These are phyloP conservation scores for Drosophila mayaguana DNA, from an alignment of 2,888 invertebrate species.

Conservation along the genomic window DNA sequence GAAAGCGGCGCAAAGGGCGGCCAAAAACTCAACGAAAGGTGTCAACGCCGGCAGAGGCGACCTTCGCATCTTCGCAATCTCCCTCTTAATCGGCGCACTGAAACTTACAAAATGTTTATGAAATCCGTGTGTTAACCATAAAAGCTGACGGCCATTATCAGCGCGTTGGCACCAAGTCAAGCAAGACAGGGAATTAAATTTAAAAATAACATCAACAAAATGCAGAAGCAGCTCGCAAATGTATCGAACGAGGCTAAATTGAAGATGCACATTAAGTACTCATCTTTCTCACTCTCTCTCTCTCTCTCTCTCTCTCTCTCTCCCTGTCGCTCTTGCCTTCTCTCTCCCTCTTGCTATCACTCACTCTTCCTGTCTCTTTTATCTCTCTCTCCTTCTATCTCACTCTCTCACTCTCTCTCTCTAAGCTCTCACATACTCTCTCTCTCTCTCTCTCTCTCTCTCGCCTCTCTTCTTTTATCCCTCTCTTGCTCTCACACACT, in stretches of 20 bases:
- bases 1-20: neutral
- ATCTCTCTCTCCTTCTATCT: too few species aligned
- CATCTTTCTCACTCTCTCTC: too few species aligned
- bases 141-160: constrained; percentile 2
- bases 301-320: too few species aligned
- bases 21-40: constrained; percentile 19
- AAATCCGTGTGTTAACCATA: constrained; percentile 1
- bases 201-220: constrained; percentile 3
- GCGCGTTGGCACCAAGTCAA: neutral
- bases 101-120: neutral
- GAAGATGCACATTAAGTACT: neutral
- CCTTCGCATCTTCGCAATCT: constrained; percentile 29
- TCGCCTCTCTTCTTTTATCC: too few species aligned
- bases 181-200: neutral
- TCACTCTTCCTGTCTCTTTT: too few species aligned
- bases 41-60: constrained; percentile 49
- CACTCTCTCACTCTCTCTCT: too few species aligned
- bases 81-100: neutral
- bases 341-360: too few species aligned
- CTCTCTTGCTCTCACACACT: too few species aligned
- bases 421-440: too few species aligned
- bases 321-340: too few species aligned
- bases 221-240: constrained; percentile 1
- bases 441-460: too few species aligned
- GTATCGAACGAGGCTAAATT: neutral